Conservation (phyloP, 2,113 vertebrate genomes). For the Engystomops pustulosus region DNA sequence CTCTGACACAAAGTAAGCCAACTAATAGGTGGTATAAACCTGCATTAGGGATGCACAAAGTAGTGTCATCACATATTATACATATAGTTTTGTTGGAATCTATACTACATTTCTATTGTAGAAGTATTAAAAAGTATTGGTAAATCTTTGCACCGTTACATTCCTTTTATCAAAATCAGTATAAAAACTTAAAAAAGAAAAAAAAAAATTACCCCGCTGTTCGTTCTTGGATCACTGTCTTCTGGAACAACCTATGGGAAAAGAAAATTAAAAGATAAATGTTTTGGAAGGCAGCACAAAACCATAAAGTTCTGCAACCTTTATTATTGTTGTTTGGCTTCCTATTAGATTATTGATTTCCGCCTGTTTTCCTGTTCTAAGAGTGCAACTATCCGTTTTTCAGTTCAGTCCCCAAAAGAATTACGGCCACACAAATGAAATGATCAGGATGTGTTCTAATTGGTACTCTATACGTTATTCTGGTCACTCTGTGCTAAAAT, state of each 20-base stretch:
- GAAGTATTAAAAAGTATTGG: no score
- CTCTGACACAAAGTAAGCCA: no score
- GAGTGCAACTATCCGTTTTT: constrained; percentile 4
- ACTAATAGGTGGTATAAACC: no score
- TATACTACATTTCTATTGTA: no score
- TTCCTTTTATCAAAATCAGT: neutral
- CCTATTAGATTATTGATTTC: constrained; percentile 34
- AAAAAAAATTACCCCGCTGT: constrained; percentile 74
- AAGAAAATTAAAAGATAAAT: constrained; percentile 48
- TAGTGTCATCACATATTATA: no score
- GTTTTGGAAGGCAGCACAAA: constrained; percentile 8
- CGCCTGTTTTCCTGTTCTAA: neutral
- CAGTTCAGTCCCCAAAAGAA: constrained; percentile 14
- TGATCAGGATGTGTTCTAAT: constrained; percentile 46
- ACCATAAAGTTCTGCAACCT: neutral
- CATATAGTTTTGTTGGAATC: no score
- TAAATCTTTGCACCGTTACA: neutral
- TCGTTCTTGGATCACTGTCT: constrained; percentile 73
- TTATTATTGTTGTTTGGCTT: constrained; percentile 14
- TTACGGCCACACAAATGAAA: constrained; percentile 16
- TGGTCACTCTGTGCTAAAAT: constrained; percentile 36
- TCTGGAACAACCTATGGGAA: constrained; percentile 71
- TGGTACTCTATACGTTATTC: constrained; percentile 42
- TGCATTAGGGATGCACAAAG: no score
- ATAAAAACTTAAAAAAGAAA: constrained; percentile 23